These are phyloP conservation scores for Conchocele bisecta DNA, from an alignment of 2,888 invertebrate genomes.

Conservation along the genomic window DNA sequence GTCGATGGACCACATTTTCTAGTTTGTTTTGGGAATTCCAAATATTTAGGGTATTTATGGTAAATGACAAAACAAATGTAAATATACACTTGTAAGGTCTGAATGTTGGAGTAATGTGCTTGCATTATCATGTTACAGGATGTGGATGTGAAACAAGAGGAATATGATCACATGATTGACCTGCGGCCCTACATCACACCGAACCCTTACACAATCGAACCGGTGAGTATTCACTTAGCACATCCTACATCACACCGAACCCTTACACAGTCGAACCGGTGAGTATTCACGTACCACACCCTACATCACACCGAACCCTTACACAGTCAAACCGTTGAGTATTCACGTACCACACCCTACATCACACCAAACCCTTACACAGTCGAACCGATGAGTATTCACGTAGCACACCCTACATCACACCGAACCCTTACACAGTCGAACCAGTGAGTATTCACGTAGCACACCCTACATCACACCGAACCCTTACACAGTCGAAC, in stretches of 20 bases:
- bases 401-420: background rate
- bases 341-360: background rate
- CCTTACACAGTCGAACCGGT: background rate
- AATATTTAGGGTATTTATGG: no score
- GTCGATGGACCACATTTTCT: no score
- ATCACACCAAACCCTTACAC: slow-evolving; percentile 5
- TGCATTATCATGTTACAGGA: no score
- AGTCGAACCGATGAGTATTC: slow-evolving; percentile 9
- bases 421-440: slow-evolving; percentile 7
- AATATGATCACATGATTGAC: slow-evolving; percentile 92
- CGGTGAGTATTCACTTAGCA: slow-evolving; percentile 66
- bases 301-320: slow-evolving; percentile 8
- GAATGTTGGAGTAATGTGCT: no score
- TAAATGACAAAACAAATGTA: no score
- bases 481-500: slow-evolving; percentile 7
- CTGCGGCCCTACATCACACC: slow-evolving; percentile 97
- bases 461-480: slow-evolving; percentile 2
- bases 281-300: background rate
- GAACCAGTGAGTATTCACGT: slow-evolving; percentile 7
- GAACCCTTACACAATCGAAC: slow-evolving; percentile 91
- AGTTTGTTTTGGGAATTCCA: no score
- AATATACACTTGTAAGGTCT: no score
- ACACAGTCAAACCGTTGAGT: slow-evolving; percentile 13
- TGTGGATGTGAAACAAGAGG: slow-evolving; percentile 84
- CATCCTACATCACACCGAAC: background rate